Evolutionary conservation across 1,140 invertebrate species (phyloP).

Genomic region (Probaryconus sp.): DNA sequence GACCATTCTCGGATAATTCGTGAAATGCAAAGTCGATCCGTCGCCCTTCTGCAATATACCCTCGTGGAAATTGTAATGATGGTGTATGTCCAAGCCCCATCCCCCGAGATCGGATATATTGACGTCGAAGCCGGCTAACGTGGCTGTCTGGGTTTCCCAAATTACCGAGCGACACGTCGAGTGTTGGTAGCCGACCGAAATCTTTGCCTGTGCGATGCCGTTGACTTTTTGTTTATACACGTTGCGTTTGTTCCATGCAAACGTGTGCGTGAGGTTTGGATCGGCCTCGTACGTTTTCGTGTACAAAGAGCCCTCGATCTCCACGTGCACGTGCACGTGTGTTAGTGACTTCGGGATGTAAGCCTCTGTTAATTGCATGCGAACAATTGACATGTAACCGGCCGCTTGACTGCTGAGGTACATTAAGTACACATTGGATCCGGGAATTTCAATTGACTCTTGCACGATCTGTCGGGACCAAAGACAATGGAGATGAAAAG

Average conservation of each 20-base stretch:
- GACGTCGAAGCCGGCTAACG: constrained; percentile 97
- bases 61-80: constrained; percentile 98
- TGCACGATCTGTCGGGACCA: constrained; percentile 91
- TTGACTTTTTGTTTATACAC: constrained; percentile 98
- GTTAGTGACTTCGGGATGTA: constrained; percentile 88
- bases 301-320: constrained; percentile 94
- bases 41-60: constrained; percentile 98
- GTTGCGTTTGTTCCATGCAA: constrained; percentile 98
- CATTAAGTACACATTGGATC: constrained; percentile 92
- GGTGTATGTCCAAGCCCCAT: constrained; percentile 98
- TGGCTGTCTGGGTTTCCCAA: constrained; percentile 96
- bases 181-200: constrained; percentile 97
- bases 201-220: constrained; percentile 90
- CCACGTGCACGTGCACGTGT: constrained; percentile 92
- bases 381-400: constrained; percentile 94
- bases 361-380: constrained; percentile 92
- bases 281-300: constrained; percentile 97
- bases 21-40: constrained; percentile 94
- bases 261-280: constrained; percentile 95
- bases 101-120: constrained; percentile 97
- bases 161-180: constrained; percentile 89
- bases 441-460: constrained; percentile 95
- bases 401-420: constrained; percentile 95
- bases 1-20: constrained; percentile 93
- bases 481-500: no score